A percentile compares a stretch with the other conserved stretches of the same genome.
Evolutionary conservation across 2,888 invertebrate genomes (phyloP).

Genomic region (Salpingus planirostris): DNA sequence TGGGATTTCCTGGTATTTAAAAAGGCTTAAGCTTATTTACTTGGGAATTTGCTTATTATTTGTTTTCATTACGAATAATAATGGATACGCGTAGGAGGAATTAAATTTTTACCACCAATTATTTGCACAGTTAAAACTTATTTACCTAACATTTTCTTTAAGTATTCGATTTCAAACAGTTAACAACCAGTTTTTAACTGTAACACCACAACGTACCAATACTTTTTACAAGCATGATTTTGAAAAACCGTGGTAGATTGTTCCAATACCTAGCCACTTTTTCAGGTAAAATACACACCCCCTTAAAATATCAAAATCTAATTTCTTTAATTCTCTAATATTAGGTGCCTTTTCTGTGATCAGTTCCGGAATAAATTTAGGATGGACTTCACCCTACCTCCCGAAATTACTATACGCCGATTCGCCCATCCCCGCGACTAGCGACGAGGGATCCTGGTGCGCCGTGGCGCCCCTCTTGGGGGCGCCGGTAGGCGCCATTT

Average conservation of each 20-base stretch:
- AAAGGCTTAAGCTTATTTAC: too few relatives aligned
- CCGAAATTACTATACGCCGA: conserved; percentile 41
- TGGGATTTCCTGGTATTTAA: too few relatives aligned
- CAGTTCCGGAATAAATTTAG: conserved; percentile 36
- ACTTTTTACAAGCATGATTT: too few relatives aligned
- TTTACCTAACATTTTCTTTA: too few relatives aligned
- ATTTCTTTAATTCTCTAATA: conserved; percentile 12
- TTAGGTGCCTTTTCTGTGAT: conserved; percentile 30
- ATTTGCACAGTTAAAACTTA: too few relatives aligned
- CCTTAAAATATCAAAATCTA: conserved; percentile 4
- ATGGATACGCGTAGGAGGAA: too few relatives aligned
- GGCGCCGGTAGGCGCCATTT: conserved; percentile 52
- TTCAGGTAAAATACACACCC: conserved; percentile 22
- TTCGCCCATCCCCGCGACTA: conserved; percentile 45
- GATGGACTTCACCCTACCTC: conserved; percentile 53
- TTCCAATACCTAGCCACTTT: conserved; percentile 33
- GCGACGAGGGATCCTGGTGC: conserved; percentile 51
- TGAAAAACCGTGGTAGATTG: conserved; percentile 16
- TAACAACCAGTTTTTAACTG: too few relatives aligned
- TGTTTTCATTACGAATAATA: too few relatives aligned
- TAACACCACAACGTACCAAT: too few relatives aligned
- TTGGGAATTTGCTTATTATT: too few relatives aligned
- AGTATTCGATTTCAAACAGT: too few relatives aligned
- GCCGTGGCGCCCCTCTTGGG: conserved; percentile 57
- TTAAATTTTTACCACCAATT: too few relatives aligned